Evolutionary conservation across 2,888 invertebrate species (phyloP), one percentile per base, ranked within the genome.

Genomic region (Panorpa germanica): DNA sequence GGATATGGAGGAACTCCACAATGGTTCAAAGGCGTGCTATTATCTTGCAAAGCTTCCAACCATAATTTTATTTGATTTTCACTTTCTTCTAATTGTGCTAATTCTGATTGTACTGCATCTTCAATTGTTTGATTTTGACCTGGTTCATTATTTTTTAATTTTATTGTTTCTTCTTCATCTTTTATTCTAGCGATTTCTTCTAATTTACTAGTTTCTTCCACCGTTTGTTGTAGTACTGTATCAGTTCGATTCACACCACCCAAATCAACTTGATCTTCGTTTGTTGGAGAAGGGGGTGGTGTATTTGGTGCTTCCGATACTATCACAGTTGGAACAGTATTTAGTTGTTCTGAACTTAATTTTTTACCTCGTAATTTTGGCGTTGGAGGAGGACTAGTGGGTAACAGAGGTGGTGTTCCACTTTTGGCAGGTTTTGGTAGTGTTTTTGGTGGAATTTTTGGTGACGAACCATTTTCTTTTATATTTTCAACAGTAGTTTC

Each of bases 151-250:
- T 34, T 38, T 34, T 10, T 34, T 29, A 16, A 37, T 35, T 8
- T 32, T 34, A 19, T 35, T 36, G 25, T 31, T 14, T 39, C 37
- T 24, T 38, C 20, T 3, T 18, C 25, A 14, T 34, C 31, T 16
- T 37, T 35, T 12, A 38, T 27, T 10, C 28, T 34, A 8, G 40
- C 37, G 18, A 43, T 37, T 34, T 43, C 40, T 16, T 39, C 33
- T 7, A 54, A 53, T 31, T 53, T 55, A 29, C 55, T 55, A 13
- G 53, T 52, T 30, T 42, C 42, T 26, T 38, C 39, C 17, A 42
- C 42, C 2, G 42, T 40, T 16, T 38, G 34, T 16, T 39, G 34
- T 8, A 38, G 29, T 25, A 35, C 35, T 17, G 29, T n/a, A n/a
- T n/a, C n/a, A n/a, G n/a, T n/a, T n/a, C n/a, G n/a, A n/a, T n/a